A percentile compares a stretch with the other conserved stretches of the same genome.
Conservation (phyloP, 2,888 invertebrate genomes). For the Coecobrya sp. region DNA sequence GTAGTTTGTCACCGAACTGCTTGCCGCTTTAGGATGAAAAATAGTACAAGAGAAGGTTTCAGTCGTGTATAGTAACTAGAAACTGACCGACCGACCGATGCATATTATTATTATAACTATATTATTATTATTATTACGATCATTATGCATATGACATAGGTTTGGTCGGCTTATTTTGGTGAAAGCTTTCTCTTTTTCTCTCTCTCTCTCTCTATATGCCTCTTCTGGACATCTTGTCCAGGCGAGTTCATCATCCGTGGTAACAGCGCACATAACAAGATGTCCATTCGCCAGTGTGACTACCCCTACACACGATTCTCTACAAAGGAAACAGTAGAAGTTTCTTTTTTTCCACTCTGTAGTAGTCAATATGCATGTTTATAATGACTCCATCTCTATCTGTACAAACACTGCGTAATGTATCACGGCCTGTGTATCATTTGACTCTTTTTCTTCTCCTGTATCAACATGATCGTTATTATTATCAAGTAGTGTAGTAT, state of each 20-base stretch:
- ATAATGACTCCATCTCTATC: slow-evolving; percentile 18
- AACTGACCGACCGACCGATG: slow-evolving; percentile 62
- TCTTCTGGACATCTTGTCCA: slow-evolving; percentile 71
- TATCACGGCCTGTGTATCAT: slow-evolving; percentile 49
- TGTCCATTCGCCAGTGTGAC: slow-evolving; percentile 59
- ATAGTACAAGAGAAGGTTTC: neutral
- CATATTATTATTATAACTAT: too few relatives aligned
- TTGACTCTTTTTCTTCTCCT: slow-evolving; percentile 51
- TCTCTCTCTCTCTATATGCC: slow-evolving; percentile 50
- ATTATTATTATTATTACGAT: too few relatives aligned
- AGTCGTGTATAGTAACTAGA: slow-evolving; percentile 40
- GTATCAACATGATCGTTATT: slow-evolving; percentile 71
- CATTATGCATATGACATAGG: slow-evolving; percentile 77
- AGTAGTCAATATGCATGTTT: neutral
- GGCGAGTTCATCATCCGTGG: slow-evolving; percentile 76
- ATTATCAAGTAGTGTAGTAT: slow-evolving; percentile 47
- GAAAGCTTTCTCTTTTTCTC: slow-evolving; percentile 66
- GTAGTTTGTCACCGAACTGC: slow-evolving; percentile 43
- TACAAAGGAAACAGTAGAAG: slow-evolving; percentile 58
- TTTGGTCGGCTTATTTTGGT: slow-evolving; percentile 81
- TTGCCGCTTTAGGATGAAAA: slow-evolving; percentile 22
- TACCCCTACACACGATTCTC: neutral
- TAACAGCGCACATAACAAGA: slow-evolving; percentile 74
- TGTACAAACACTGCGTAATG: slow-evolving; percentile 11
- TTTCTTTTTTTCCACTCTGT: slow-evolving; percentile 11